These are phyloP conservation scores for Microctenopoma stevenorrisi DNA, from an alignment of 2,797 vertebrate genomes.

Conservation along the genomic window DNA sequence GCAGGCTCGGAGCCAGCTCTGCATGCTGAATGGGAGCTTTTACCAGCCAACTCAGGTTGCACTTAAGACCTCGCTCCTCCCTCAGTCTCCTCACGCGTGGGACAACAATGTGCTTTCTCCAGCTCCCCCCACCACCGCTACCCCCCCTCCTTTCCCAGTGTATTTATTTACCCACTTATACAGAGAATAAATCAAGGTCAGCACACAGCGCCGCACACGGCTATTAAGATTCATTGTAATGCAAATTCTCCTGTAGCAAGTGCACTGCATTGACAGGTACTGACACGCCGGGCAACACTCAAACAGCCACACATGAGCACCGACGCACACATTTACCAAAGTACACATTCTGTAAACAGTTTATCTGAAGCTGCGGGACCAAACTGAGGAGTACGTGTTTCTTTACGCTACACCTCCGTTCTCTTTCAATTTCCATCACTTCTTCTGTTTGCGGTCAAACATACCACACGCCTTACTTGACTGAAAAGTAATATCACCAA, in stretches of 20 bases:
- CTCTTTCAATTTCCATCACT: conserved; percentile 1
- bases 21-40: conserved; percentile 9
- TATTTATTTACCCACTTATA: conserved; percentile 82
- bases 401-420: conserved; percentile 3
- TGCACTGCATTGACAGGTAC: conserved; percentile 77
- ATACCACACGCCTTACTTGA: too few relatives aligned
- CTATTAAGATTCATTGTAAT: conserved; percentile 86
- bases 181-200: conserved; percentile 85
- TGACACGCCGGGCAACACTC: conserved; percentile 70
- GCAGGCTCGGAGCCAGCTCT: not conserved
- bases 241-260: conserved; percentile 76
- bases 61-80: conserved; percentile 34
- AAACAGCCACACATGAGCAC: conserved; percentile 33
- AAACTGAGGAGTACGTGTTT: conserved; percentile 15
- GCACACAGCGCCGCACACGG: conserved; percentile 70
- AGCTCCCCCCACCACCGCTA: conserved; percentile 9
- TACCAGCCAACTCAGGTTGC: conserved; percentile 18
- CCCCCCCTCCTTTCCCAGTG: conserved; percentile 21
- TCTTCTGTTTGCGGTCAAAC: conserved; percentile 1
- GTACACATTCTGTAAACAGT: conserved; percentile 42
- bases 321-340: conserved; percentile 27
- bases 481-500: too few relatives aligned
- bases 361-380: conserved; percentile 14
- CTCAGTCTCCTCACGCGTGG: conserved; percentile 56
- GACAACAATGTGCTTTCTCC: conserved; percentile 51